Evolutionary conservation across 2,888 invertebrate species (phyloP).

Genomic region (Philonicus albiceps): DNA sequence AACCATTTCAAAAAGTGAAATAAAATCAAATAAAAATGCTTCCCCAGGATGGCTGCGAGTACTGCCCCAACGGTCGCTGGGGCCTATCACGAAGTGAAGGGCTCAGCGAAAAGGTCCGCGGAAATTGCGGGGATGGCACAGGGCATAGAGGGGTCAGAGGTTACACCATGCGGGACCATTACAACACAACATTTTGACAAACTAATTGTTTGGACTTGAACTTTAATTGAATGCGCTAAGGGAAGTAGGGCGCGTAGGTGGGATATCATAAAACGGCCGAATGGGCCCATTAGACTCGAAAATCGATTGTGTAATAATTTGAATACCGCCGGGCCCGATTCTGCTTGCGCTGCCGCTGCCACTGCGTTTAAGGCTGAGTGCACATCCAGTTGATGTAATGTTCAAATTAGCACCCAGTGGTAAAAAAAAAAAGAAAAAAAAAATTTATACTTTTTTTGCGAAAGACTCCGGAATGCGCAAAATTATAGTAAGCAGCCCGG

Average conservation of each 20-base stretch:
- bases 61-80: not conserved
- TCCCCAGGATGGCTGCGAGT: slow-evolving; percentile 4
- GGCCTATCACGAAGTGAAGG: not conserved
- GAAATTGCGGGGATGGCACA: not conserved
- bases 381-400: slow-evolving; percentile 27
- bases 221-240: slow-evolving; percentile 29
- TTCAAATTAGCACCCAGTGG: slow-evolving; percentile 15
- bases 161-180: slow-evolving; percentile 1
- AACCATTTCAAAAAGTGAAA: slow-evolving; percentile 37
- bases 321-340: not conserved
- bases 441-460: not conserved
- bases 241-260: not conserved
- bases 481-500: slow-evolving; percentile 17
- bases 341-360: not conserved
- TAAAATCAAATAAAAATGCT: slow-evolving; percentile 34
- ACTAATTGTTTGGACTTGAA: slow-evolving; percentile 39
- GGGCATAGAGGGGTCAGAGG: not conserved
- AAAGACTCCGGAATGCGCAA: slow-evolving; percentile 1
- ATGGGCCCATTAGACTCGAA: slow-evolving; percentile 27
- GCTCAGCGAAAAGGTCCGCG: not conserved
- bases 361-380: slow-evolving; percentile 1
- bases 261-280: slow-evolving; percentile 28
- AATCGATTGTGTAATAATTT: slow-evolving; percentile 38
- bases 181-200: slow-evolving; percentile 35
- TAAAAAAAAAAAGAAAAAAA: not conserved